Conservation (phyloP, 2,888 invertebrate genomes). For the Spodoptera picta region DNA sequence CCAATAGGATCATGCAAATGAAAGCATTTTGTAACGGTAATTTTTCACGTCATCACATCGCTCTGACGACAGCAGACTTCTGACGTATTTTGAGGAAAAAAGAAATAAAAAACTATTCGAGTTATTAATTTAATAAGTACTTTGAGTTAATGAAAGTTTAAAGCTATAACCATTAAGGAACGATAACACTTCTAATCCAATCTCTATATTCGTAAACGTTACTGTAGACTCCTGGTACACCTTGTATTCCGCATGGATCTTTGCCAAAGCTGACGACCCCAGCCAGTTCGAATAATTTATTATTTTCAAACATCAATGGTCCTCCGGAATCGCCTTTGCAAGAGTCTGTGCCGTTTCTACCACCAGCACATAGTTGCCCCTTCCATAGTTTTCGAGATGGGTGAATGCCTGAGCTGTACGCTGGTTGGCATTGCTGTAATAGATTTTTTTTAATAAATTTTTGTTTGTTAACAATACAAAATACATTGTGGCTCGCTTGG, state of each 20-base stretch:
- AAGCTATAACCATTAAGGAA: slow-evolving; percentile 3
- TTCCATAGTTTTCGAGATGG: slow-evolving; percentile 40
- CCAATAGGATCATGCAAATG: too few relatives aligned
- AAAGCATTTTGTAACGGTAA: too few relatives aligned
- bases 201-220: slow-evolving; percentile 86
- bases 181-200: slow-evolving; percentile 81
- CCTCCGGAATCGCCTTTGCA: slow-evolving; percentile 91
- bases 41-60: too few relatives aligned
- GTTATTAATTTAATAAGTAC: too few relatives aligned
- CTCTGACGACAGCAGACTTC: too few relatives aligned
- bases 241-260: slow-evolving; percentile 84
- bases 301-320: slow-evolving; percentile 84
- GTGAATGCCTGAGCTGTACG: slow-evolving; percentile 14
- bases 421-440: slow-evolving; percentile 56
- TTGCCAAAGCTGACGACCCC: slow-evolving; percentile 91
- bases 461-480: too few relatives aligned
- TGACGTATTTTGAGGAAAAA: too few relatives aligned
- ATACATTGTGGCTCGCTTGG: too few relatives aligned
- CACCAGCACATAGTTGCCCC: slow-evolving; percentile 88
- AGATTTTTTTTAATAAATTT: too few relatives aligned
- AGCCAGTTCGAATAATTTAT: slow-evolving; percentile 57
- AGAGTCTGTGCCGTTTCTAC: slow-evolving; percentile 85
- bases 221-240: slow-evolving; percentile 90
- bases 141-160: too few relatives aligned
- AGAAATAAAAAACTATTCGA: too few relatives aligned